Evolutionary conservation across 2,888 invertebrate genomes (phyloP), one percentile per base, ranked within the genome.

Genomic region (Drosophila affinis): DNA sequence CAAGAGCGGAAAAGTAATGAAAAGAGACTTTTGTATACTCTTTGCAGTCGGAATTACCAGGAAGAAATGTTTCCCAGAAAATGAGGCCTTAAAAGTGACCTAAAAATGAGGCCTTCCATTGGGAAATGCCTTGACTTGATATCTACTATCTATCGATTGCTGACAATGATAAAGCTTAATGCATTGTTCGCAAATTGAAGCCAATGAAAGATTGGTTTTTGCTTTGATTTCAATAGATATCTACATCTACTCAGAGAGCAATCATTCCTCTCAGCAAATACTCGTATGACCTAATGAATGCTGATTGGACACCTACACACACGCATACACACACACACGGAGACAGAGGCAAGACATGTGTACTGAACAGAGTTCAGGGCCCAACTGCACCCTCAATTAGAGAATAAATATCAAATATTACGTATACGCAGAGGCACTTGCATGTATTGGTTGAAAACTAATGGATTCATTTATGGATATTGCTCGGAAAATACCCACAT

Each of bases 381-480:
- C 51, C 49, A 47, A n/a, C n/a, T 70, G 55, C 60, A 77, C 82
- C 75, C 70, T 72, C 82, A 77, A 83, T 86, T 81, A 82, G 77
- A 75, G 69, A 49, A 55, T 61, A 55, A 68, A 77, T 54, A 65
- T 52, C 58, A 61, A 62, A 77, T 71, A 75, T 72, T 70, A 64
- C 78, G 72, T 72, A 71, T 72, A 70, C 72, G 76, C 52, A 39
- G 58, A 47, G 34, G 34, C 45, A 61, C 44, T n/a, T 39, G 45
- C 17, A 48, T 32, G 34, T 55, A 47, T 57, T 32, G 47, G 45
- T 51, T 17, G 55, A 49, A 54, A 61, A 44, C 45, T 69, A 68
- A 67, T 76, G 49, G 70, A 63, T 61, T 70, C 71, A 72, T 72
- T 72, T 63, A 72, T 64, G 65, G 44, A 63, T 64, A 52, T 51